phyloP scores from a whole-genome alignment of 2,113 vertebrate species.

The Albula glossodonta region DNA sequence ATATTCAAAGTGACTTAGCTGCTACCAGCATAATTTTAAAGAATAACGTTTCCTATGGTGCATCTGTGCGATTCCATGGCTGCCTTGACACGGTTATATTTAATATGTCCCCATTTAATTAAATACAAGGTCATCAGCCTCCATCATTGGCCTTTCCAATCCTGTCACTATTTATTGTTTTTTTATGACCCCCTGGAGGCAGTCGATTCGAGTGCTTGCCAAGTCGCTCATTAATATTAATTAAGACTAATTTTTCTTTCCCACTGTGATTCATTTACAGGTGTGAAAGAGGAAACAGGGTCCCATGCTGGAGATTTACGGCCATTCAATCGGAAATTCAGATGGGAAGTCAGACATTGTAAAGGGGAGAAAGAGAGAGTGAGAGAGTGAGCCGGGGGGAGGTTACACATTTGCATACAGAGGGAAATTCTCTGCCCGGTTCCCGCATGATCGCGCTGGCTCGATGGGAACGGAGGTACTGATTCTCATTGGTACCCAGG shows the following conservation, averaged over 20 bases:
- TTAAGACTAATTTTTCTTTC: conserved; percentile 41
- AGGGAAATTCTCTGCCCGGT: not conserved
- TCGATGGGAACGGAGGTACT: not conserved
- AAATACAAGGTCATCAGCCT: conserved; percentile 40
- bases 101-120: conserved; percentile 35
- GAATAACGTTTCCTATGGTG: no score
- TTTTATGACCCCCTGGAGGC: conserved; percentile 48
- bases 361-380: conserved; percentile 1
- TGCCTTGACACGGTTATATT: no score
- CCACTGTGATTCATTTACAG: conserved; percentile 46
- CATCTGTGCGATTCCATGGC: no score
- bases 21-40: no score
- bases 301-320: conserved; percentile 33
- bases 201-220: conserved; percentile 30
- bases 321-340: not conserved
- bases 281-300: conserved; percentile 28
- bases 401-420: not conserved
- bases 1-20: no score
- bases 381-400: conserved; percentile 7
- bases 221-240: conserved; percentile 56
- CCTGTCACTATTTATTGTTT: conserved; percentile 35
- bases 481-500: conserved; percentile 7
- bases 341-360: not conserved
- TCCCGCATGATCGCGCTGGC: no score
- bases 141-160: conserved; percentile 34